Conservation (phyloP, 1,140 invertebrate genomes). For the Musca vetustissima region DNA sequence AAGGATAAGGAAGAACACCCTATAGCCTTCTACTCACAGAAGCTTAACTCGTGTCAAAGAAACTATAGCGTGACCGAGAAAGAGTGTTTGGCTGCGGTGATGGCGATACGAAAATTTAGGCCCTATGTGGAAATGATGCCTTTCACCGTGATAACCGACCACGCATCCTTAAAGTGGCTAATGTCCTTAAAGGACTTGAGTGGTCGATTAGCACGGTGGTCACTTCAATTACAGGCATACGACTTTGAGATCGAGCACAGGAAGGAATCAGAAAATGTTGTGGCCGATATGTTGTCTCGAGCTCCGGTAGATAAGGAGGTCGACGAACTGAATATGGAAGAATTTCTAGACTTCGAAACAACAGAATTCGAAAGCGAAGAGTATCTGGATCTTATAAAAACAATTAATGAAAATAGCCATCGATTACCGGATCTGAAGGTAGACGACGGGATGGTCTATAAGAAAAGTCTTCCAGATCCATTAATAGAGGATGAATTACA, state of each 20-base stretch:
- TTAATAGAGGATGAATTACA: not conserved
- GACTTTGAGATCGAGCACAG: not conserved
- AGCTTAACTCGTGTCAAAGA: not conserved
- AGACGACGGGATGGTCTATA: not conserved
- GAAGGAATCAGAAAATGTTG: slow-evolving; percentile 1
- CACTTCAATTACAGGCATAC: slow-evolving; percentile 1
- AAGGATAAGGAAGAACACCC: slow-evolving; percentile 32
- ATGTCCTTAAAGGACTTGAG: not conserved
- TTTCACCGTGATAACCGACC: slow-evolving; percentile 49
- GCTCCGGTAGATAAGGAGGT: not conserved
- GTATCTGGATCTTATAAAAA: not conserved
- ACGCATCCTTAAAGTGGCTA: not conserved
- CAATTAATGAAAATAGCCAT: not conserved
- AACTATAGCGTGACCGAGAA: slow-evolving; percentile 10
- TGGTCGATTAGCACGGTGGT: slow-evolving; percentile 7
- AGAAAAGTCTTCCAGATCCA: not conserved
- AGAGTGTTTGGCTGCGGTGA: slow-evolving; percentile 18
- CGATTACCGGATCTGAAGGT: slow-evolving; percentile 10
- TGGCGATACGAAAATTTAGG: slow-evolving; percentile 53
- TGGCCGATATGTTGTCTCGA: not conserved
- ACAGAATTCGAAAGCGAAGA: not conserved
- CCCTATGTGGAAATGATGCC: slow-evolving; percentile 52
- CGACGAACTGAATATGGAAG: not conserved
- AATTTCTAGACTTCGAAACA: slow-evolving; percentile 3
- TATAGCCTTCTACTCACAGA: slow-evolving; percentile 25